phyloP scores from a whole-genome alignment of 2,888 invertebrate genomes.

The Cephus sareptanus region DNA sequence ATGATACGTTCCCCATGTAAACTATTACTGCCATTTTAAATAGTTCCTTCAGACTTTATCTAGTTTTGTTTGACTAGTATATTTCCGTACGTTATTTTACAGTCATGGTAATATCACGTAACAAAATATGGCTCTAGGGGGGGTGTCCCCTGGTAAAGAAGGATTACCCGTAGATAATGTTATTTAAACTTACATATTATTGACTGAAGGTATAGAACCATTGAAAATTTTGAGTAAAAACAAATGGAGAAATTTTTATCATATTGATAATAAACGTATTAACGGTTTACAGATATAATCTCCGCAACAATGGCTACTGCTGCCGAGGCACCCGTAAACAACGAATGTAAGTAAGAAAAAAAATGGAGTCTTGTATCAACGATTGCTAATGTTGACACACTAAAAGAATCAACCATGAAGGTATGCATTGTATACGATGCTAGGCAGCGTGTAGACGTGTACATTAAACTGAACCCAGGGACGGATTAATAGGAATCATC shows the following conservation, averaged over 20 bases:
- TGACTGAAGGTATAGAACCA: background rate
- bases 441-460: background rate
- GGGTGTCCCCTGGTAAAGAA: background rate
- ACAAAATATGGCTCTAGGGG: background rate
- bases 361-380: background rate
- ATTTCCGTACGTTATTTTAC: background rate
- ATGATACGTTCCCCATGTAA: background rate
- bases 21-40: background rate
- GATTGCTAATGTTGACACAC: background rate
- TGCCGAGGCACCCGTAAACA: conserved; percentile 40
- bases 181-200: background rate
- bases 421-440: background rate
- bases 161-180: background rate
- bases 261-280: background rate
- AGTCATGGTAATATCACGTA: background rate
- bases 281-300: background rate
- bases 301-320: conserved; percentile 44
- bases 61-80: background rate
- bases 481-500: background rate
- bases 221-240: background rate
- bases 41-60: background rate
- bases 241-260: background rate
- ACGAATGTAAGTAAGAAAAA: conserved; percentile 44
- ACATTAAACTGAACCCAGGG: background rate
- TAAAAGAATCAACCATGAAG: background rate